phyloP scores from a whole-genome alignment of 1,140 invertebrate genomes.

The Laupala kohalensis region DNA sequence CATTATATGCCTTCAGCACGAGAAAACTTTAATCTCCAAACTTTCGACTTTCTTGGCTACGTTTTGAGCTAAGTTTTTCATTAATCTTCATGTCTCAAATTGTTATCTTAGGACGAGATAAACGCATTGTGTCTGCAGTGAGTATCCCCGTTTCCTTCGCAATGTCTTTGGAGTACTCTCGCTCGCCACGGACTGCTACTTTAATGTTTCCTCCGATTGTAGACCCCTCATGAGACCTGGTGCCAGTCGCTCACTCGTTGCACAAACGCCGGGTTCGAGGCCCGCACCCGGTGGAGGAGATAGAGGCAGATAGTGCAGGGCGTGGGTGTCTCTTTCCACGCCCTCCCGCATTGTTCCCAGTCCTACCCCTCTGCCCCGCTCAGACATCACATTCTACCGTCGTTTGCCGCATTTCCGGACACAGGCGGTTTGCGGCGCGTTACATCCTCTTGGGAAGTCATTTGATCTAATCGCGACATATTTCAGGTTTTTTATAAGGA shows the following conservation, averaged over 20 bases:
- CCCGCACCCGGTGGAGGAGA: neutral
- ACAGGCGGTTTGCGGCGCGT: neutral
- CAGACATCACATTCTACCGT: neutral
- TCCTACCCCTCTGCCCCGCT: too few species aligned
- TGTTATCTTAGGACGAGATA: too few species aligned
- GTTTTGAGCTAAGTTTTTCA: too few species aligned
- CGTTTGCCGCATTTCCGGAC: too few species aligned
- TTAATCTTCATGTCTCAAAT: too few species aligned
- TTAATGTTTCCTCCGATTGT: neutral
- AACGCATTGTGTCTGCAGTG: too few species aligned
- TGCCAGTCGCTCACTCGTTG: neutral
- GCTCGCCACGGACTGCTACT: too few species aligned
- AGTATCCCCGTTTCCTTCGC: too few species aligned
- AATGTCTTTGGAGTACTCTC: too few species aligned
- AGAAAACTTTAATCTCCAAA: too few species aligned
- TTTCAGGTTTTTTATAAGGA: neutral
- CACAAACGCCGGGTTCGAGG: neutral
- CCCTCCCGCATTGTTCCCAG: neutral
- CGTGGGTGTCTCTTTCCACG: neutral
- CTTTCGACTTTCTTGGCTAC: too few species aligned
- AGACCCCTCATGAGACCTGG: neutral
- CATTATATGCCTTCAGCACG: too few species aligned
- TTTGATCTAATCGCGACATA: neutral
- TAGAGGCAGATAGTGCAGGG: neutral
- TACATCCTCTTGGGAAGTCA: neutral